Conservation (phyloP, 2,888 invertebrate genomes). For the Malthinus seriepunctatus region DNA sequence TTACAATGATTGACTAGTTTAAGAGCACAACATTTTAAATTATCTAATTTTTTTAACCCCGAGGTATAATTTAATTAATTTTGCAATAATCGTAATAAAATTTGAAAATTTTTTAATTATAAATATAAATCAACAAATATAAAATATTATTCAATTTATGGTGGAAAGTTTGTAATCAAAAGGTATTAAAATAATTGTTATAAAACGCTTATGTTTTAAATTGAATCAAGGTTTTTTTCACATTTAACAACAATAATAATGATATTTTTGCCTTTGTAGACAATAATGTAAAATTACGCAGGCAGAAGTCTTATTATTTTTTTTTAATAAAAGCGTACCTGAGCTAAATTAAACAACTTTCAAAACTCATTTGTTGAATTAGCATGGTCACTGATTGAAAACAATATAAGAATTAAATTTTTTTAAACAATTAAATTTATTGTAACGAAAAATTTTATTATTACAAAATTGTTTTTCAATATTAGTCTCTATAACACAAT, state of each 20-base stretch:
- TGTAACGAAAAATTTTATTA: background rate
- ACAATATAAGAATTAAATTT: conserved; percentile 4
- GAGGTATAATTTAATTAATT: no score
- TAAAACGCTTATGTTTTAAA: conserved; percentile 4
- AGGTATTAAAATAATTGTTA: background rate
- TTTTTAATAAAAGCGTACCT: background rate
- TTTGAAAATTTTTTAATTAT: background rate
- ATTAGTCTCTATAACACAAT: background rate
- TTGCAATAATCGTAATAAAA: conserved; percentile 3
- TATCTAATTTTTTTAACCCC: no score
- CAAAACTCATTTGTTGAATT: conserved; percentile 10
- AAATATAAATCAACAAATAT: conserved; percentile 1
- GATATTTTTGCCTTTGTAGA: background rate
- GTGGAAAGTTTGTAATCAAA: background rate
- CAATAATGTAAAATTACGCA: conserved; percentile 4
- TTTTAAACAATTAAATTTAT: conserved; percentile 5
- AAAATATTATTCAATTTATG: background rate
- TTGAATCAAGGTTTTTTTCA: background rate
- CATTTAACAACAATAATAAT: no score
- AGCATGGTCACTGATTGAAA: conserved; percentile 5
- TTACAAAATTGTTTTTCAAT: background rate
- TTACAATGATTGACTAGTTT: no score
- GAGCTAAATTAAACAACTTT: conserved; percentile 14
- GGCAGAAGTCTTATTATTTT: background rate
- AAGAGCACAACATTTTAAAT: no score